These are phyloP conservation scores for Drosophila aff. DNA, from an alignment of 1,140 invertebrate species.

Conservation along the genomic window DNA sequence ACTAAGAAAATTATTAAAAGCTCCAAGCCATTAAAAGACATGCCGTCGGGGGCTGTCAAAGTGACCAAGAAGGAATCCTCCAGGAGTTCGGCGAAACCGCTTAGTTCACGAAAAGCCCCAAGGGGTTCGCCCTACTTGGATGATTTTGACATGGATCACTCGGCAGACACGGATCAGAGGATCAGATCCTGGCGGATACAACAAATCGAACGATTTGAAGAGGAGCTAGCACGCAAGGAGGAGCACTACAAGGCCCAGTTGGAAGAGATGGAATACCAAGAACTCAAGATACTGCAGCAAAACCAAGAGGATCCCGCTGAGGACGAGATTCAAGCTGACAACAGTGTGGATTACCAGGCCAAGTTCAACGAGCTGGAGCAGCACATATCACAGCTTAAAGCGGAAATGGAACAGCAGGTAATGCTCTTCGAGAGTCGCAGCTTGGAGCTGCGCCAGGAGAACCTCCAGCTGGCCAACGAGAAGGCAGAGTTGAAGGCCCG, in stretches of 20 bases:
- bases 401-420: constrained; percentile 50
- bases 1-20: constrained; percentile 24
- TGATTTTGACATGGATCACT: not conserved
- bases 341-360: constrained; percentile 19
- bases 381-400: constrained; percentile 46
- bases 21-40: not conserved
- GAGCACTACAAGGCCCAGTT: constrained; percentile 27
- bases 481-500: constrained; percentile 52
- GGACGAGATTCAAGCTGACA: not conserved
- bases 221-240: constrained; percentile 44
- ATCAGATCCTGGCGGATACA: constrained; percentile 54
- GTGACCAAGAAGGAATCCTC: not conserved
- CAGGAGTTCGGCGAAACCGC: not conserved
- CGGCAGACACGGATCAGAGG: not conserved
- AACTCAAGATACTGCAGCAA: not conserved
- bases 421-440: constrained; percentile 45
- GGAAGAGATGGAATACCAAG: constrained; percentile 29
- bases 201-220: constrained; percentile 46
- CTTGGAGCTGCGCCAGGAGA: constrained; percentile 53
- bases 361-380: constrained; percentile 58
- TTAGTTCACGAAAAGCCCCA: not conserved
- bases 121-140: not conserved
- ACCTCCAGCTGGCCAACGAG: constrained; percentile 42
- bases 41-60: not conserved
- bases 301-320: not conserved